A percentile compares a stretch with the other conserved stretches of the same genome.
These are phyloP conservation scores for Enteromius trimaculatus DNA, from an alignment of 2,797 vertebrate species.

Conservation along the genomic window DNA sequence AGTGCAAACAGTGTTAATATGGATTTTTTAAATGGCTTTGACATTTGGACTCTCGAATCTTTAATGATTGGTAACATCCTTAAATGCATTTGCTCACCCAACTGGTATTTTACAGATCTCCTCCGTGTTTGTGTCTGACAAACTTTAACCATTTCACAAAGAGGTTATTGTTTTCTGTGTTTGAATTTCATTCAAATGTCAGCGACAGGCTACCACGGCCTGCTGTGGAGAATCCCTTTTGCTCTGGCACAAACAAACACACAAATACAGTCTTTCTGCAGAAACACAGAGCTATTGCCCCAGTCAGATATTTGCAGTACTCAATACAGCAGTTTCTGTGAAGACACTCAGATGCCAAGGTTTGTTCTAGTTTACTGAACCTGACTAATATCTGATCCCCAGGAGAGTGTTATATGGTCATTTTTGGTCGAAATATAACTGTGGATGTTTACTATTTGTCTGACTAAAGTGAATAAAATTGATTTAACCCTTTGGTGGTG, in stretches of 20 bases:
- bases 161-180: conserved; percentile 53
- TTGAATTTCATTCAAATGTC: conserved; percentile 60
- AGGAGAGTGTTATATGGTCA: conserved; percentile 6
- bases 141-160: conserved; percentile 39
- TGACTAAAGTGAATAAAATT: neutral
- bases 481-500: neutral
- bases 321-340: neutral
- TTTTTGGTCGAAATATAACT: neutral
- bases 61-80: neutral
- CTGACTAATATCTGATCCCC: conserved; percentile 9
- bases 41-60: neutral
- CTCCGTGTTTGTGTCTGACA: neutral
- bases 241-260: neutral
- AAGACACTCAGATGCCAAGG: neutral
- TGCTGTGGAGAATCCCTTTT: conserved; percentile 16
- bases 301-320: neutral
- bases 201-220: conserved; percentile 11
- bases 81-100: neutral
- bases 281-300: neutral
- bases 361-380: conserved; percentile 12
- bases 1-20: too few relatives aligned
- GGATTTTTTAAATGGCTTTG: too few relatives aligned
- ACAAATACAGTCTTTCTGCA: neutral
- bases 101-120: neutral
- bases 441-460: neutral